phyloP scores from a whole-genome alignment of 2,797 vertebrate genomes.

The Smutsia temminckii region DNA sequence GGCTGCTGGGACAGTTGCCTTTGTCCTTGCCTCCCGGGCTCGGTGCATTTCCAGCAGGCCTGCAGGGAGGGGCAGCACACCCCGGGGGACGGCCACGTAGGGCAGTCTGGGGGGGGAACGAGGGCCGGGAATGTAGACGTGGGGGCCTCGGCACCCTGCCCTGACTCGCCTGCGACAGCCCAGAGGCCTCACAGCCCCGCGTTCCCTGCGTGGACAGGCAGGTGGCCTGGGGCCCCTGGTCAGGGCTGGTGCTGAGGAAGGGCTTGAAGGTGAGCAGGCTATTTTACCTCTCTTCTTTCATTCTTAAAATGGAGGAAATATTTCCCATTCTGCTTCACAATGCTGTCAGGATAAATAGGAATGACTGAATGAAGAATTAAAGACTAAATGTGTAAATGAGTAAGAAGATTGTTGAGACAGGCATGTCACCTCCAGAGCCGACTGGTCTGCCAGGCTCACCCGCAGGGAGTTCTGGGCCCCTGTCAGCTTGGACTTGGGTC shows the following conservation, averaged over 20 bases:
- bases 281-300: neutral
- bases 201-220: neutral
- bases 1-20: neutral
- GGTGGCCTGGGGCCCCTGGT: neutral
- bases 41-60: neutral
- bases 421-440: neutral
- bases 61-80: neutral
- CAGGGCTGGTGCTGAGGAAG: neutral
- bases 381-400: neutral
- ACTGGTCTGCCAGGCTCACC: neutral
- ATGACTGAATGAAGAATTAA: neutral
- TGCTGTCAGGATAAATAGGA: neutral
- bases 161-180: neutral
- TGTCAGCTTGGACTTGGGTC: neutral
- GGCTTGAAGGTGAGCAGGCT: neutral
- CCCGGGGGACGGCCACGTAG: neutral
- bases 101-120: neutral
- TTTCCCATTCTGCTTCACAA: neutral
- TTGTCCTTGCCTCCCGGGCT: neutral
- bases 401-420: neutral
- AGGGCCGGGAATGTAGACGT: fast-evolving
- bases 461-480: neutral
- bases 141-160: neutral
- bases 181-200: too few relatives aligned
- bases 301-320: neutral